Evolutionary conservation across 2,797 vertebrate genomes (phyloP), one percentile per base, ranked within the genome.

Genomic region (Leptoclinus maculatus): DNA sequence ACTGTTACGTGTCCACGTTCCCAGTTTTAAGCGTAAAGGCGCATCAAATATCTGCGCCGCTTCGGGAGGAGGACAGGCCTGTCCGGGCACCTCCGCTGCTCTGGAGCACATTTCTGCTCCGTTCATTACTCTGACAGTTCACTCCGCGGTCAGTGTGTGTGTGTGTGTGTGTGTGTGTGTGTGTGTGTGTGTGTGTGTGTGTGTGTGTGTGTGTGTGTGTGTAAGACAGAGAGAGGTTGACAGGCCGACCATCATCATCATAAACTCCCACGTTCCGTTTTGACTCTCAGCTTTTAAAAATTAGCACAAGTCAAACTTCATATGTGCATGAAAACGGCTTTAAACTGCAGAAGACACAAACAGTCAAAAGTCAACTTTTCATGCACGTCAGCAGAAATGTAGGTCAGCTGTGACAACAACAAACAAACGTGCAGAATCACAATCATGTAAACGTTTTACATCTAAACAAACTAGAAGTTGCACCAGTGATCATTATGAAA

Each of bases 81-180:
- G 93, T 86, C 83, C 81, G 85, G 91, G 85, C 93, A 92, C 90
- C 89, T 93, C 90, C 88, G 66, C 81, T 57, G 79, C 87, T 91
- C 89, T 90, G 91, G 84, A 89, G 87, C 91, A 88, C 88, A 89
- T 92, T 90, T 92, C 85, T 94, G 83, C 89, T 87, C 73, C 88
- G 90, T 90, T 89, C 91, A 93, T 93, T 92, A 90, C 82, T 70
- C 87, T 90, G 84, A 88, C 89, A 87, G 92, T 92, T 94, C 92
- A 94, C 83, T 89, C 57, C 83, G 83, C 87, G 92, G 90, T 87
- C 90, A 88, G 41, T 27, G 41, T 14, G 41, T 5, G 60, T 51
- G 68, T 39, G 71, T 58, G 23, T 65, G 47, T 72, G 53, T 36
- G 34, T 9, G 34, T 36, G 34, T 9, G 34, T 36, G 34, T 36